Conservation (phyloP, 2,113 vertebrate genomes). For the Zosterops hypoxanthus region DNA sequence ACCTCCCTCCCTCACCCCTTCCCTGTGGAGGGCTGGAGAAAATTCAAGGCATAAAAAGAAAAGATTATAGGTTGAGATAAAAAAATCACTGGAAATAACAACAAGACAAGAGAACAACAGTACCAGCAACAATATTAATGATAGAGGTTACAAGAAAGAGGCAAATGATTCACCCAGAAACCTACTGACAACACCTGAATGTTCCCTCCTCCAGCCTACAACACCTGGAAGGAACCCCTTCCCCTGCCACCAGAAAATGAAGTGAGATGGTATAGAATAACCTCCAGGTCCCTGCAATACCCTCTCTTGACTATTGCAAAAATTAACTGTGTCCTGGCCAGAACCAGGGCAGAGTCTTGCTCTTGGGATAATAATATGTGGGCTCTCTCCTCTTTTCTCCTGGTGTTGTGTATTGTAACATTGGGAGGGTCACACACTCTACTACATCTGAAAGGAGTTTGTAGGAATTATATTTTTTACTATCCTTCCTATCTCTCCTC, state of each 20-base stretch:
- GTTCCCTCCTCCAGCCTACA: background rate
- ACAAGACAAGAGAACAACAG: background rate
- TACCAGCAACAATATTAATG: background rate
- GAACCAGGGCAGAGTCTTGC: background rate
- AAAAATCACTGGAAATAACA: background rate
- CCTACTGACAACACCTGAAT: background rate
- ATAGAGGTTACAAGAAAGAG: background rate
- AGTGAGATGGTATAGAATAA: background rate
- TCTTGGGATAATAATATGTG: background rate
- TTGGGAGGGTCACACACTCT: background rate
- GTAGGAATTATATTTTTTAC: background rate
- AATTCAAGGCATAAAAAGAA: background rate
- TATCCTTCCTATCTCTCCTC: background rate
- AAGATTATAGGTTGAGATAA: background rate
- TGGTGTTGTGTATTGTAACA: too few relatives aligned
- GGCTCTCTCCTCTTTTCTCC: background rate
- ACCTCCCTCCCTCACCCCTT: background rate
- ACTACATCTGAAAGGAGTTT: background rate
- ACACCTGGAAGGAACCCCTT: background rate
- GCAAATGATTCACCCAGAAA: background rate
- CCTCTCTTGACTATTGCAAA: background rate
- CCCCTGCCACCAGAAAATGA: background rate
- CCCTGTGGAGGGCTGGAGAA: background rate
- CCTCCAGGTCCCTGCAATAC: background rate
- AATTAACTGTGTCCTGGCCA: background rate